Percentiles rank a stretch among this genome's conserved stretches.
phyloP scores from a whole-genome alignment of 2,888 invertebrate genomes.

The Cheiracanthium punctorium region DNA sequence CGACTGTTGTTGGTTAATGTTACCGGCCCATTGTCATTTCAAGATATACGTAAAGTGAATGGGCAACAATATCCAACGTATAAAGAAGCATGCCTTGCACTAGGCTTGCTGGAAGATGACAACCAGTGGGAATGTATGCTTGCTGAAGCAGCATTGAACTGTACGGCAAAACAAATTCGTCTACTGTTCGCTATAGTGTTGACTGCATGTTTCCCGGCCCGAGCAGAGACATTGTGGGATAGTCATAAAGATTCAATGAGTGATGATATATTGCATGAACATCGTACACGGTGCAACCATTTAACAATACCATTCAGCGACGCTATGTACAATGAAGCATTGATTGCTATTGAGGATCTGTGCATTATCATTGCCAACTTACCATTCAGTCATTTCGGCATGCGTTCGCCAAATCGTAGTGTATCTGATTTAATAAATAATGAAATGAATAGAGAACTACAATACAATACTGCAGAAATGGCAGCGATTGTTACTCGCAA shows the following conservation, averaged over 20 bases:
- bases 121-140: constrained; percentile 30
- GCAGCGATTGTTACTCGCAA: constrained; percentile 24
- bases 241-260: constrained; percentile 23
- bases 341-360: constrained; percentile 25
- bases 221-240: neutral
- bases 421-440: neutral
- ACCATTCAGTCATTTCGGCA: neutral
- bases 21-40: constrained; percentile 7
- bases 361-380: constrained; percentile 14
- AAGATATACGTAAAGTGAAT: neutral
- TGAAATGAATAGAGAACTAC: neutral
- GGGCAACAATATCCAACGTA: neutral
- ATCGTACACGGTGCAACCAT: constrained; percentile 39
- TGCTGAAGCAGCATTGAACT: constrained; percentile 44
- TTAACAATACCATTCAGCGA: constrained; percentile 27
- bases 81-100: constrained; percentile 26
- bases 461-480: constrained; percentile 17
- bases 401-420: neutral
- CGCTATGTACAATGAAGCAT: constrained; percentile 27
- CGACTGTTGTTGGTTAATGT: constrained; percentile 12
- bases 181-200: constrained; percentile 32
- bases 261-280: constrained; percentile 37
- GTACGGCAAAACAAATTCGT: constrained; percentile 29
- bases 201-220: constrained; percentile 25
- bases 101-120: constrained; percentile 42